These are phyloP conservation scores for Lasiurus borealis DNA, from an alignment of 2,113 vertebrate species.

Conservation along the genomic window DNA sequence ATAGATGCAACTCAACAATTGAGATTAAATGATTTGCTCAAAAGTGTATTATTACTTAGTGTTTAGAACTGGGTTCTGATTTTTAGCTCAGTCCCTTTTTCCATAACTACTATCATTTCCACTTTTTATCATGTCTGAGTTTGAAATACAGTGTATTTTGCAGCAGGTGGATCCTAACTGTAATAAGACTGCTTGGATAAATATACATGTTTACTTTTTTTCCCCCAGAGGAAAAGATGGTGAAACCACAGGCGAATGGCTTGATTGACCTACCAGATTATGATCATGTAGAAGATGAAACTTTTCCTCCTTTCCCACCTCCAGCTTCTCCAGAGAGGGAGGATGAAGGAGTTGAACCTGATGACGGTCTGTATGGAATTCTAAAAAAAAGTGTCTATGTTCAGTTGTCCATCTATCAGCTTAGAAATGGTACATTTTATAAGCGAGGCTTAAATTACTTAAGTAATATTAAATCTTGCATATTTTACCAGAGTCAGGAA, in stretches of 20 bases:
- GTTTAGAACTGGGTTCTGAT: neutral
- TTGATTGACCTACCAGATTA: slow-evolving; percentile 87
- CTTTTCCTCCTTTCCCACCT: slow-evolving; percentile 92
- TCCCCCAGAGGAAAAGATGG: slow-evolving; percentile 78
- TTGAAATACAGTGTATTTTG: slow-evolving; percentile 49
- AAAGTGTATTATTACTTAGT: neutral
- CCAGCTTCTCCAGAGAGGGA: slow-evolving; percentile 90
- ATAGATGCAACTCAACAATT: neutral
- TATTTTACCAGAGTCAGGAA: slow-evolving; percentile 82
- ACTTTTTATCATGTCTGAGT: neutral
- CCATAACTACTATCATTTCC: neutral
- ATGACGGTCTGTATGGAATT: slow-evolving; percentile 84
- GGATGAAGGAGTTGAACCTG: slow-evolving; percentile 82
- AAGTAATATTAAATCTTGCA: slow-evolving; percentile 54
- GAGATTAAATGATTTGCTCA: slow-evolving; percentile 23
- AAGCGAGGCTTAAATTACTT: slow-evolving; percentile 2
- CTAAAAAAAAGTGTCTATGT: neutral
- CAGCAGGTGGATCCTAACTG: slow-evolving; percentile 2
- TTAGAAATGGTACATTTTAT: neutral
- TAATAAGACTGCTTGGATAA: slow-evolving; percentile 4
- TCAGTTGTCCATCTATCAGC: neutral
- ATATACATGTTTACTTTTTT: slow-evolving; percentile 15
- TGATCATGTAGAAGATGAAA: slow-evolving; percentile 90
- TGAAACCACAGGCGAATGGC: slow-evolving; percentile 85
- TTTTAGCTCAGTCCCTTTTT: neutral